Evolutionary conservation across 2,888 invertebrate species (phyloP).

Genomic region (Zaprionus obscuricornis): DNA sequence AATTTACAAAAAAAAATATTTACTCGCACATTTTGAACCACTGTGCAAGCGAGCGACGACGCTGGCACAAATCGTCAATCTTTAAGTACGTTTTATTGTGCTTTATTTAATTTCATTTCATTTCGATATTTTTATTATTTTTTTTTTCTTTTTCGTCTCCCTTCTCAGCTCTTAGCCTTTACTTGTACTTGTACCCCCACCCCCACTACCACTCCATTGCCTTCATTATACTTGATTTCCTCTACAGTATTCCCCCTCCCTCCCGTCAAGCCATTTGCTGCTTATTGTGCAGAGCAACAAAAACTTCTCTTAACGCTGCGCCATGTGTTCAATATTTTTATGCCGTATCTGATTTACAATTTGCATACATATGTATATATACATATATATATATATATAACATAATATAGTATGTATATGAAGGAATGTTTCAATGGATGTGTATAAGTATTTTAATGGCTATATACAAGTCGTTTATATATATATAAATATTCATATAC

Average conservation of each 20-base stretch:
- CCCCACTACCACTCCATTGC: slow-evolving; percentile 1
- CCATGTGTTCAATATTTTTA: slow-evolving; percentile 74
- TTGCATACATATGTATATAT: slow-evolving; percentile 41
- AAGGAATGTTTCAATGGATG: slow-evolving; percentile 34
- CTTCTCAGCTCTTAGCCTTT: background rate
- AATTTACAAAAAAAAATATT: background rate
- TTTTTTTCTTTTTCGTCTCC: slow-evolving; percentile 45
- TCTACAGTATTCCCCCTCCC: background rate
- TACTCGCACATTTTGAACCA: slow-evolving; percentile 1
- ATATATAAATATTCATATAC: slow-evolving; percentile 23
- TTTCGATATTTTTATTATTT: too few species aligned
- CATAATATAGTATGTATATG: slow-evolving; percentile 15
- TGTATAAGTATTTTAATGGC: slow-evolving; percentile 7
- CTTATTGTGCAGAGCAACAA: background rate
- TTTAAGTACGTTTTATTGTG: slow-evolving; percentile 76
- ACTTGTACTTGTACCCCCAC: too few species aligned
- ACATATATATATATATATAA: too few species aligned
- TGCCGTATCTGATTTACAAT: slow-evolving; percentile 75
- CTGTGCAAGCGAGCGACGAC: slow-evolving; percentile 36
- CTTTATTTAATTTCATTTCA: slow-evolving; percentile 71
- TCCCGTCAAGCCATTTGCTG: background rate
- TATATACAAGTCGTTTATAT: too few species aligned
- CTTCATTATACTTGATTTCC: slow-evolving; percentile 24
- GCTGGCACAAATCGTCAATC: slow-evolving; percentile 61
- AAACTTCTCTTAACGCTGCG: slow-evolving; percentile 57